Evolutionary conservation across 2,797 vertebrate genomes (phyloP), one percentile per base, ranked within the genome.

Genomic region (Crocidura indochinensis): DNA sequence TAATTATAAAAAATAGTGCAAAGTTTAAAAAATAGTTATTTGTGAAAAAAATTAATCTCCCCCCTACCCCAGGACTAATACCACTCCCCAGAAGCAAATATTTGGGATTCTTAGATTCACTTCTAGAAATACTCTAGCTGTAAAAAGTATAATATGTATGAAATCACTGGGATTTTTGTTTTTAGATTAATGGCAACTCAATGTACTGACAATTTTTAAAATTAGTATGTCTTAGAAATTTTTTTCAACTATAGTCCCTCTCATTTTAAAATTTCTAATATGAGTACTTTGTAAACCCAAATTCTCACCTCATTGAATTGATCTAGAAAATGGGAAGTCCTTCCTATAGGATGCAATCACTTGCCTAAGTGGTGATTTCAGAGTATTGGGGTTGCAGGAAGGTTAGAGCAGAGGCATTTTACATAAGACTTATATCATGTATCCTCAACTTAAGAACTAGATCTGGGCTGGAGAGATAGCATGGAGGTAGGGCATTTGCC

Each of bases 71-170:
- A 51, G 46, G 46, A 74, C 46, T 11, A 75, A 6, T 14, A 46
- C 19, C 47, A 12, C 19, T 87, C 51, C 44, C 17, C 14, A 24
- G 27, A 38, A 6, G 47, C 72, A 76, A 29, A 51, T 72, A 3
- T 85, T 56, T 87, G 29, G 20, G 44, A 81, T 90, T 91, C 85
- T 85, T 79, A 60, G 2, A 38, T 62, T 56, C 24, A 44, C 31
- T 87, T 90, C 69, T 49, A 79, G 56, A 85, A 69, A 75, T 56
- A 78, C 11, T 44, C 65, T 31, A 68, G 62, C 64, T 60, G 81
- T 27, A 49, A 53, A 62, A 77, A 82, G n/a, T 51, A 72, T 68
- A 10, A 31, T 47, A 38, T 27, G 64, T 68, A 49, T 15, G 73
- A 72, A 73, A 67, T 80, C 24, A 72, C 38, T 0, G 17, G 51